These are phyloP conservation scores for Batillaria attramentaria DNA, from an alignment of 1,140 invertebrate species.

Conservation along the genomic window DNA sequence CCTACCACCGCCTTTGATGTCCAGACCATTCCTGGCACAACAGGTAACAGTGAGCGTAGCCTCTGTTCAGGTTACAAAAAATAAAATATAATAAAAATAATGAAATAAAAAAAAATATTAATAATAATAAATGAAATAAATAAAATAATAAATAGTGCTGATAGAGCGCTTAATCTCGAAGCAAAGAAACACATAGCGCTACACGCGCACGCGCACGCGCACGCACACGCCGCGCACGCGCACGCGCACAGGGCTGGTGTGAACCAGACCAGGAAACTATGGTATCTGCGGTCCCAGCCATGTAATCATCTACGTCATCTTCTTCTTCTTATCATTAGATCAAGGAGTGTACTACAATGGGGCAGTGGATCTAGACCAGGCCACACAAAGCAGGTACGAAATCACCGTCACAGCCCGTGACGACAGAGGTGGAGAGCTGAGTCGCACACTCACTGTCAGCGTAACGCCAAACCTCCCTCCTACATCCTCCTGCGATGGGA, in stretches of 20 bases:
- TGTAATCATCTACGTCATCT: neutral
- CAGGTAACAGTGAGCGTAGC: no score
- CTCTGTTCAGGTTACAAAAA: no score
- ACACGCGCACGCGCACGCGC: no score
- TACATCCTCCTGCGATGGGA: neutral
- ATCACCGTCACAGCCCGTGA: constrained; percentile 3
- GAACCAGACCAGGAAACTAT: no score
- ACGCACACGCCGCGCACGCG: no score
- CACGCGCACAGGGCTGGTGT: no score
- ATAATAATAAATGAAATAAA: no score
- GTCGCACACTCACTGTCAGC: neutral
- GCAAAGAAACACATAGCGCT: no score
- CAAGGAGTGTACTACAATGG: constrained; percentile 1
- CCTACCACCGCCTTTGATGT: neutral
- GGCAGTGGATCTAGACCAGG: neutral
- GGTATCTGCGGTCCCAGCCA: neutral
- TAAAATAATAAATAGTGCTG: no score
- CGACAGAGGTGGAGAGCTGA: neutral
- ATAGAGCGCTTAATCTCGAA: no score
- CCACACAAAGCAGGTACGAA: neutral
- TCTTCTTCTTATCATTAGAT: neutral
- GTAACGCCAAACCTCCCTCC: constrained; percentile 13
- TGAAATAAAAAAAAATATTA: no score
- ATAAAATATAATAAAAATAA: no score
- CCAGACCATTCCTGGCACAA: neutral